Base-by-base conservation (phyloP, 2,797 vertebrate species). In the Intellagama lesueurii region DNA sequence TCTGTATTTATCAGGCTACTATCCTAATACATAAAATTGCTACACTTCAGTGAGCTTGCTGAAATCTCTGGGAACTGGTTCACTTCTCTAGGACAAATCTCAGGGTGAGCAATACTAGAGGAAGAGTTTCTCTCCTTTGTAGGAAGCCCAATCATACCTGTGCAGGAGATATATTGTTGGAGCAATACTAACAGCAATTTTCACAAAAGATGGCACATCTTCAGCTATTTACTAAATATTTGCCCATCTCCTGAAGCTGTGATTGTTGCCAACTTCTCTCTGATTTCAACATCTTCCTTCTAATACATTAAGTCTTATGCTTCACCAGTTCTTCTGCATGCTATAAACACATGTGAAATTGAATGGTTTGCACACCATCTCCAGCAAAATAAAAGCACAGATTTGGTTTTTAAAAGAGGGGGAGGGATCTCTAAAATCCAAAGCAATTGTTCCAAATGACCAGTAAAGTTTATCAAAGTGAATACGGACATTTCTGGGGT, bases 381-480 rank as follows among this genome's bases (percentile, higher is more conserved):
- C 19, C 14, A 47, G 26, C 40, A 83, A 76, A 78, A 40, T 16
- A 60, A 79, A 72, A 80, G 30, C 28, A 1, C 14, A 84, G 64
- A 14, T 83, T 76, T 56, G 5, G 40, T 24, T 83, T 52, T 72
- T 11, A 49, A 83, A 35, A 77, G 17, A 1, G 11, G 52, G 52
- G 52, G 9, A 11, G 12, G 9, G 3, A 11, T 56, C 52, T 68
- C 30, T 68, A 32, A 44, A 32, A 40, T 86, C 22, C 79, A 52
- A 66, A 68, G 83, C 14, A 35, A 47, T 49, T 7, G 66, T 49
- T 75, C 81, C 22, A 16, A 91, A 76, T 7, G 1, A n/a, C 83
- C 81, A n/a, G 11, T 68, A 35, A 92, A 76, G 81, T 4, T 12
- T 44, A 76, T 47, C 88, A 76, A 87, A 86, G 56, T 73, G 30